phyloP scores from a whole-genome alignment of 2,113 vertebrate species.

The Heteronetta atricapilla region DNA sequence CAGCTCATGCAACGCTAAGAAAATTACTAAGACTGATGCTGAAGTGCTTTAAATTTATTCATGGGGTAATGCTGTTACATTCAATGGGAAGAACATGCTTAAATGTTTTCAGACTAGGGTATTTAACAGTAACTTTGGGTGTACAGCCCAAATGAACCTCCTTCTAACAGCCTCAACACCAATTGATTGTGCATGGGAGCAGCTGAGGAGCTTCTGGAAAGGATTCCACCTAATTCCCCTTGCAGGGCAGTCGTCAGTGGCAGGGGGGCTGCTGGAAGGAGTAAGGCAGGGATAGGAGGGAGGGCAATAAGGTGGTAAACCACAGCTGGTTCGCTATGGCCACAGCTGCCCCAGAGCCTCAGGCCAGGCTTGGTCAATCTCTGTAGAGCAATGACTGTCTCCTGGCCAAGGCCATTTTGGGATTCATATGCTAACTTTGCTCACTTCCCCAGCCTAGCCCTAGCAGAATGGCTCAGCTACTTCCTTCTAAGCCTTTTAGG shows the following conservation, averaged over 20 bases:
- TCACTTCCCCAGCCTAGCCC: not conserved
- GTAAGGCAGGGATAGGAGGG: not conserved
- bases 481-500: not conserved
- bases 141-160: not conserved
- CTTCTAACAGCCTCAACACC: not conserved
- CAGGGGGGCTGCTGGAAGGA: not conserved
- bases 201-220: not conserved
- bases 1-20: not conserved
- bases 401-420: not conserved
- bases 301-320: not conserved
- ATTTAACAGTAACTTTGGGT: not conserved
- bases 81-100: not conserved
- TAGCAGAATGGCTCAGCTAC: not conserved
- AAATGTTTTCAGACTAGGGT: not conserved
- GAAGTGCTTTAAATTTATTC: not conserved
- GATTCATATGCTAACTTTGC: not conserved
- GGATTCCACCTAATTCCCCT: rapidly evolving
- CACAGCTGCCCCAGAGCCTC: not conserved
- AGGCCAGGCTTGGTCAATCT: not conserved
- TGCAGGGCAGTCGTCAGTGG: not conserved
- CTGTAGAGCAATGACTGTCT: not conserved
- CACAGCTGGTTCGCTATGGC: rapidly evolving
- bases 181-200: not conserved
- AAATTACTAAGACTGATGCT: not conserved
- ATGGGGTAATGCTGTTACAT: not conserved